These are phyloP conservation scores for Micrasema longulum DNA, from an alignment of 1,140 invertebrate genomes.

Conservation along the genomic window DNA sequence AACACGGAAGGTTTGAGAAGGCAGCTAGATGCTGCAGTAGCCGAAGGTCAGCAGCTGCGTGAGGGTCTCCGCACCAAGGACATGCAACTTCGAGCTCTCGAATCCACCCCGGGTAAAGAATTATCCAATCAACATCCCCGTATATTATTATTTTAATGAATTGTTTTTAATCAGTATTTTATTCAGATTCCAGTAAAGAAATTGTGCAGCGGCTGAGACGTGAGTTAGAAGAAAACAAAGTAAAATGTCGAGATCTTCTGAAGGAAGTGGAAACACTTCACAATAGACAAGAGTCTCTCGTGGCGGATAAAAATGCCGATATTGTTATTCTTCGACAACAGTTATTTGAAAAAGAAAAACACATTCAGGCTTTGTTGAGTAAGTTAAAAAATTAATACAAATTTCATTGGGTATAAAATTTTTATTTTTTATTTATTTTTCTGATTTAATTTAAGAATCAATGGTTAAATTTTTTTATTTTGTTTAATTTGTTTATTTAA, in stretches of 20 bases:
- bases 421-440: no score
- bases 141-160: no score
- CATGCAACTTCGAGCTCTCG: constrained; percentile 67
- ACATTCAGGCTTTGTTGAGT: constrained; percentile 57
- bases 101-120: constrained; percentile 51
- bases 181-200: constrained; percentile 58
- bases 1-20: constrained; percentile 75
- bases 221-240: constrained; percentile 67
- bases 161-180: no score
- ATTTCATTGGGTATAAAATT: not conserved
- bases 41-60: constrained; percentile 67
- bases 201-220: constrained; percentile 69
- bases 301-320: constrained; percentile 77
- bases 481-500: not conserved
- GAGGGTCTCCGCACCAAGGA: constrained; percentile 72
- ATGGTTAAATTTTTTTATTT: constrained; percentile 1
- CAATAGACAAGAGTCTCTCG: constrained; percentile 68
- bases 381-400: constrained; percentile 19
- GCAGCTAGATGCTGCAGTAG: constrained; percentile 75
- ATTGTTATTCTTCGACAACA: constrained; percentile 73
- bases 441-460: no score
- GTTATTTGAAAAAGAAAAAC: constrained; percentile 65
- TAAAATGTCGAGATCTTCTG: constrained; percentile 69
- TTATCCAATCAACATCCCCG: no score
- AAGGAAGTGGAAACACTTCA: constrained; percentile 60